Evolutionary conservation across 2,113 vertebrate species (phyloP).

Genomic region (Amblyopsis rosae): DNA sequence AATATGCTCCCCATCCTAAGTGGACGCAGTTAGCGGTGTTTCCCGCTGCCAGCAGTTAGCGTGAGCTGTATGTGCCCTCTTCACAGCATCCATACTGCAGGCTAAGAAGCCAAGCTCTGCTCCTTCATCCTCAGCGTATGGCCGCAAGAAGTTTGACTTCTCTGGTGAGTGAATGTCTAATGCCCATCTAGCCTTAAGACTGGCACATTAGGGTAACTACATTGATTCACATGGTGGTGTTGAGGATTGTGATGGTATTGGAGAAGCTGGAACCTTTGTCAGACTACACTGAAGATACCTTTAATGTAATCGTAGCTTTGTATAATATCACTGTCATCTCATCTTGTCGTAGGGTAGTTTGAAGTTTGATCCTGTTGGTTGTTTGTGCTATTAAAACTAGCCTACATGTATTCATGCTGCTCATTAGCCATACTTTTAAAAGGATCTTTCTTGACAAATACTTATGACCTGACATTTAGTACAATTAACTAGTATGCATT

Average conservation of each 20-base stretch:
- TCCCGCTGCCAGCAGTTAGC: background rate
- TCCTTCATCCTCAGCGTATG: slow-evolving; percentile 46
- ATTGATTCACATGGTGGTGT: slow-evolving; percentile 51
- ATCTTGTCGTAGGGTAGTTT: too few species aligned
- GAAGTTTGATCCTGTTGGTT: too few species aligned
- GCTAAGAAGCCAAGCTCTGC: slow-evolving; percentile 66
- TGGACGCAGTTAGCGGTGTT: slow-evolving; percentile 7
- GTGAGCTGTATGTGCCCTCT: background rate
- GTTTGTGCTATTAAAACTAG: too few species aligned
- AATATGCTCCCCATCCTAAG: slow-evolving; percentile 12
- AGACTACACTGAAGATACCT: too few species aligned
- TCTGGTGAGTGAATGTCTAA: slow-evolving; percentile 68
- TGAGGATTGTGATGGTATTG: slow-evolving; percentile 24
- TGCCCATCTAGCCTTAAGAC: background rate
- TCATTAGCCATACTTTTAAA: too few species aligned
- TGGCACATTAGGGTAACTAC: slow-evolving; percentile 26
- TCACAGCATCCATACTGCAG: slow-evolving; percentile 44
- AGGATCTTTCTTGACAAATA: too few species aligned
- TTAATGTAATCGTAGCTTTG: too few species aligned
- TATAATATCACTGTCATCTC: too few species aligned
- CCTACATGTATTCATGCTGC: too few species aligned
- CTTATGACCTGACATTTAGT: too few species aligned
- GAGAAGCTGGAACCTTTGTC: slow-evolving; percentile 17
- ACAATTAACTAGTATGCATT: too few species aligned
- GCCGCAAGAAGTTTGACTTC: slow-evolving; percentile 78